Percentiles rank a stretch among this genome's conserved stretches.
Conservation (phyloP, 2,797 vertebrate genomes). For the Malurus splendens region DNA sequence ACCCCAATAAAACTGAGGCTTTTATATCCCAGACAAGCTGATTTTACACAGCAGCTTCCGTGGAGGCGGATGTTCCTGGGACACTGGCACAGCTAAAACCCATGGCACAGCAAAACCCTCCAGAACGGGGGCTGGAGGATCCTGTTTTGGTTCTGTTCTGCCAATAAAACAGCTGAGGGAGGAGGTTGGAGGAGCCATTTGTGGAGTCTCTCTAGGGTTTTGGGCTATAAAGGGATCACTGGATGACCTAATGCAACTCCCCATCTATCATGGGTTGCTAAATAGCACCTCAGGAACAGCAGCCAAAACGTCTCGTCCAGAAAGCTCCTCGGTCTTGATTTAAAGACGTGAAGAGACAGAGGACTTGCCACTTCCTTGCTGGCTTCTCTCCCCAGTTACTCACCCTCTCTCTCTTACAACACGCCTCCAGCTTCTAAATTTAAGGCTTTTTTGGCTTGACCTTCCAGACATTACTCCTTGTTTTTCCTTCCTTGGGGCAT, state of each 20-base stretch:
- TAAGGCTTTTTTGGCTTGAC: constrained; percentile 25
- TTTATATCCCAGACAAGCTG: not conserved
- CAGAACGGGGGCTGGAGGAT: not conserved
- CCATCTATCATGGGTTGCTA: not conserved
- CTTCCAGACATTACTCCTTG: constrained; percentile 42
- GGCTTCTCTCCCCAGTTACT: not conserved
- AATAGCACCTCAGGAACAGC: not conserved
- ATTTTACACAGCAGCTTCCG: not conserved
- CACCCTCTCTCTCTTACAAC: constrained; percentile 21
- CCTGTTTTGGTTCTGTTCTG: not conserved
- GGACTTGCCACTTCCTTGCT: constrained; percentile 7
- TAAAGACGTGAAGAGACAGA: not conserved
- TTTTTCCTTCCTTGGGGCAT: constrained; percentile 16
- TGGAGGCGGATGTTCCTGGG: not conserved
- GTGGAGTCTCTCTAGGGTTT: not conserved
- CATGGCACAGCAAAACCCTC: fast-evolving
- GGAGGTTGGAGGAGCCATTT: not conserved
- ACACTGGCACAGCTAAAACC: not conserved
- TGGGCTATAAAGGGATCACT: not conserved
- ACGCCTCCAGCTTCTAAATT: constrained; percentile 26
- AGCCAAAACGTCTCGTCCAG: not conserved
- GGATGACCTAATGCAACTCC: not conserved
- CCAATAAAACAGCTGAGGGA: not conserved
- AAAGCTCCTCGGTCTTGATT: not conserved
- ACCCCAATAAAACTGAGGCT: not conserved